Evolutionary conservation across 2,888 invertebrate genomes (phyloP).

Genomic region (Petrolisthes cinctipes): DNA sequence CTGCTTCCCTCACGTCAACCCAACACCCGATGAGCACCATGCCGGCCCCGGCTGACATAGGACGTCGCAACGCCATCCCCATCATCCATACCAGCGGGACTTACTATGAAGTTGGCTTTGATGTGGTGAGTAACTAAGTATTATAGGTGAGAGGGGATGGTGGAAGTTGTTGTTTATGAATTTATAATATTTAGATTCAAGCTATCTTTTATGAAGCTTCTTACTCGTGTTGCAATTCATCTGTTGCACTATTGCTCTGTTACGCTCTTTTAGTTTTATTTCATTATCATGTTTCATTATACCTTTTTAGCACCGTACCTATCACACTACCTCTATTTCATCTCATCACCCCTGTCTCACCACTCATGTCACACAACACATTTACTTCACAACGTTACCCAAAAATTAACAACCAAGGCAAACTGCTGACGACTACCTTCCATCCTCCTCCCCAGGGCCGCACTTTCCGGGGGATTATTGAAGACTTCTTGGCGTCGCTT

Average conservation of each 20-base stretch:
- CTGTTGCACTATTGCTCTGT: too few species aligned
- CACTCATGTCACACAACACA: not conserved
- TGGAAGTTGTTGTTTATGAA: too few species aligned
- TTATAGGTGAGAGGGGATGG: too few species aligned
- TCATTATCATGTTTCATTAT: too few species aligned
- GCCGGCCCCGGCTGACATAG: constrained; percentile 67
- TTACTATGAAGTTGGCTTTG: constrained; percentile 88
- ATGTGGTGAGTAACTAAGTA: constrained; percentile 78
- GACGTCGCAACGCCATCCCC: constrained; percentile 79
- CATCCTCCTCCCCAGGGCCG: constrained; percentile 77
- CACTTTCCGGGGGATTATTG: constrained; percentile 81
- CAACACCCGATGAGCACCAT: not conserved
- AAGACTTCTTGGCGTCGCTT: constrained; percentile 76
- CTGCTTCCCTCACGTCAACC: not conserved
- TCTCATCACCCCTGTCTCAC: not conserved
- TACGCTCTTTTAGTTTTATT: too few species aligned
- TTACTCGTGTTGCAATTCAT: too few species aligned
- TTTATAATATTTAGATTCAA: too few species aligned
- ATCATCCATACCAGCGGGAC: constrained; percentile 83
- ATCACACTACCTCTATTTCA: not conserved
- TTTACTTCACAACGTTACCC: not conserved
- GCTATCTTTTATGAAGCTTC: too few species aligned
- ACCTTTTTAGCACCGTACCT: too few species aligned
- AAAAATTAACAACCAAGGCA: not conserved
- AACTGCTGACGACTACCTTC: not conserved